Evolutionary conservation across 2,113 vertebrate genomes (phyloP), one percentile per base, ranked within the genome.

Genomic region (Oryzias curvinotus): DNA sequence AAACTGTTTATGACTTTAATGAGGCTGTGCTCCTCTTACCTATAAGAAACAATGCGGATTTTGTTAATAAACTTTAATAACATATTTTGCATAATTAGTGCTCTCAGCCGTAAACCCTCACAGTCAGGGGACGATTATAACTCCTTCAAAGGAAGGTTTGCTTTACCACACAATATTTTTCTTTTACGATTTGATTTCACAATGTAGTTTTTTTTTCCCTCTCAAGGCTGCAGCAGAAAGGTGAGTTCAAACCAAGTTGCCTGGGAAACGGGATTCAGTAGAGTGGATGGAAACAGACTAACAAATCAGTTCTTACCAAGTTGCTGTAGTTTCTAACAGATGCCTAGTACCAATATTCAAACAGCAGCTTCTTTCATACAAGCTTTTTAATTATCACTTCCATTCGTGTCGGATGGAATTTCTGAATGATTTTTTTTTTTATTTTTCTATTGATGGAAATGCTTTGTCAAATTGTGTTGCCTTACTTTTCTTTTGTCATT

Each of bases 231-330:
- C 54, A 49, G 68, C 54, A 67, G 52, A 43, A n/a, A 66, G 52
- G n/a, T 51, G 53, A 65, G 71, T 71, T 75, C 52, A 74, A 25
- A 48, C 59, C 15, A 49, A 30, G 78, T 82, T 78, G 65, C 70
- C 78, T 78, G 28, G 65, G 76, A 81, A 71, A 86, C 53, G 7
- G 42, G 4, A 62, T 54, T 63, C 54, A 48, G 26, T 16, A 17
- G 64, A 36, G 7, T 43, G 47, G 45, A 42, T 21, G 2, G 42
- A 71, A 68, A 75, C 47, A 70, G 53, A 42, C 36, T 36, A 1
- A 36, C 36, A 36, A 36, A 36, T 36, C 8, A 36, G 36, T 36
- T 10, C 36, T 36, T 36, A 36, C 36, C 2, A 10, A 36, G 36
- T 36, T 36, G 8, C 10, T 8, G 36, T 36, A 12, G 36, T 36